Conservation (phyloP, 2,888 invertebrate species). For the Oxytorus armatus region DNA sequence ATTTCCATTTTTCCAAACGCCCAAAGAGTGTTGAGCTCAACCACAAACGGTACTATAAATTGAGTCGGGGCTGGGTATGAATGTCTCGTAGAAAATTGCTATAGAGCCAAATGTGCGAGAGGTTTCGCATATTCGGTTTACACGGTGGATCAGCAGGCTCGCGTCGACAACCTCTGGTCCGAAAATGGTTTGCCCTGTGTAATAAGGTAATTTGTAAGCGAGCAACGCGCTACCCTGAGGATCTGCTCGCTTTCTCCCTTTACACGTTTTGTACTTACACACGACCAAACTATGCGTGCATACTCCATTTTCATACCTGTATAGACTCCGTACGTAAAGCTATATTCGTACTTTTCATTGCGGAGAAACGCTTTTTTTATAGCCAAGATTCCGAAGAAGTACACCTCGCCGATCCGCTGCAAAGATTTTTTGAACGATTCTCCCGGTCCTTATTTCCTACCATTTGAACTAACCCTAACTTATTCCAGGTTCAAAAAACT, state of each 20-base stretch:
- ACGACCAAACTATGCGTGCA: neutral
- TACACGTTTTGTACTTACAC: constrained; percentile 17
- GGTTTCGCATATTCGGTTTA: constrained; percentile 15
- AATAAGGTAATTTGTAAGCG: constrained; percentile 70
- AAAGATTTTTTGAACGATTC: constrained; percentile 4
- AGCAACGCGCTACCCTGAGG: constrained; percentile 25
- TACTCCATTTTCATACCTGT: neutral
- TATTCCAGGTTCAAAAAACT: no score
- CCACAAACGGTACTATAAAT: constrained; percentile 37
- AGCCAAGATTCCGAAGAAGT: constrained; percentile 25
- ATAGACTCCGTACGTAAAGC: neutral
- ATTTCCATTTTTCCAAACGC: constrained; percentile 10
- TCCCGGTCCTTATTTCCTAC: constrained; percentile 15
- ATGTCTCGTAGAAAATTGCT: constrained; percentile 31
- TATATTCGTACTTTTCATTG: constrained; percentile 30
- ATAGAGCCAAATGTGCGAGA: constrained; percentile 21
- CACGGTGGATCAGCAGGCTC: constrained; percentile 7
- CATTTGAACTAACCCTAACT: constrained; percentile 5
- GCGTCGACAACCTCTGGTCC: constrained; percentile 22
- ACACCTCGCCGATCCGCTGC: neutral
- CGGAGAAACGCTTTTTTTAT: constrained; percentile 28
- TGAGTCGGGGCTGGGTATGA: neutral
- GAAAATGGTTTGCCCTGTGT: constrained; percentile 47
- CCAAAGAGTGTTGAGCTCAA: constrained; percentile 4
- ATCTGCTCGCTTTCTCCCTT: constrained; percentile 28